Evolutionary conservation across 2,888 invertebrate genomes (phyloP).

Genomic region (Archips crataeganus): DNA sequence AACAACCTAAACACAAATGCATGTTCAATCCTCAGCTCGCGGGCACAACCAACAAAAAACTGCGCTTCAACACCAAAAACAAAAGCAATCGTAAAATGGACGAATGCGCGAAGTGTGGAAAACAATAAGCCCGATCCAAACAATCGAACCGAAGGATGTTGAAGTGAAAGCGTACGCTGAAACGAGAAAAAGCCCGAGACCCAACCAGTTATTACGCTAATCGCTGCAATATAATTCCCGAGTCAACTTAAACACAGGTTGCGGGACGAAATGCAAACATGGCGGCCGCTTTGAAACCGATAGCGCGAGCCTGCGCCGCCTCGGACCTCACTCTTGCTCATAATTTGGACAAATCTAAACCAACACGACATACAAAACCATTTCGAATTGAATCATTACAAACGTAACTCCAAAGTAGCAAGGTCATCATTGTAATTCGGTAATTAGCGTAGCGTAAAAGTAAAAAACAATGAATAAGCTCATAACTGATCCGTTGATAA

Average conservation of each 20-base stretch:
- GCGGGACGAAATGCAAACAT: slow-evolving; percentile 86
- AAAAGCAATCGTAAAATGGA: slow-evolving; percentile 67
- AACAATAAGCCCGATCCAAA: slow-evolving; percentile 76
- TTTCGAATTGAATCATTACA: too few species aligned
- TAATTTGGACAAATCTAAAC: slow-evolving; percentile 4
- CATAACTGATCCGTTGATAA: too few species aligned
- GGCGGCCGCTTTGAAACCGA: slow-evolving; percentile 81
- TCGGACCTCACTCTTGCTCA: slow-evolving; percentile 16
- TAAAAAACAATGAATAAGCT: too few species aligned
- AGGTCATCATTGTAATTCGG: too few species aligned
- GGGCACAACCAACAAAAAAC: neutral
- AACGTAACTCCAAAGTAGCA: too few species aligned
- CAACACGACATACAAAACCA: neutral
- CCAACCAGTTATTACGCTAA: slow-evolving; percentile 86
- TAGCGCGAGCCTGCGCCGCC: slow-evolving; percentile 68
- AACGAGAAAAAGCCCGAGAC: slow-evolving; percentile 78
- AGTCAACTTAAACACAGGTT: slow-evolving; percentile 86
- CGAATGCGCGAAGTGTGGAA: slow-evolving; percentile 72
- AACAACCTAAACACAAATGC: neutral
- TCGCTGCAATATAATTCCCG: slow-evolving; percentile 85
- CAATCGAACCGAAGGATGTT: slow-evolving; percentile 74
- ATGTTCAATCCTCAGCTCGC: neutral
- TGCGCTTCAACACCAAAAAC: slow-evolving; percentile 54
- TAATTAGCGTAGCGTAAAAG: too few species aligned
- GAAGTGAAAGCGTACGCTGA: slow-evolving; percentile 75